Conservation (phyloP, 1,140 invertebrate genomes). For the Panulirus ornatus region DNA sequence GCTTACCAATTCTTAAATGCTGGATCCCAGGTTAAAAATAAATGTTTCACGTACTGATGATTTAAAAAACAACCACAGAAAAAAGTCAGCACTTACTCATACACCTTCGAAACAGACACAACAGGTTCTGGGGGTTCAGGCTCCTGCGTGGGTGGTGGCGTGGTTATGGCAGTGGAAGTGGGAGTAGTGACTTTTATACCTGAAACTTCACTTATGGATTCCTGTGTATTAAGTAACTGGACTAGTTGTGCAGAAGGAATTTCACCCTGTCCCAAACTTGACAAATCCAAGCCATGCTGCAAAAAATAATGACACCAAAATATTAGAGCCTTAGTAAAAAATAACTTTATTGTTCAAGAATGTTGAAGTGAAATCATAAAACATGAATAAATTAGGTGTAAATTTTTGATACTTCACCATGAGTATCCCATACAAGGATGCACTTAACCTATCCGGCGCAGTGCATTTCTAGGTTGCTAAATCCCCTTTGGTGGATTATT, state of each 20-base stretch:
- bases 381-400: too few species aligned
- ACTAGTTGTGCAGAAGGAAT: conserved; percentile 60
- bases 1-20: background rate
- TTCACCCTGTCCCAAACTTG: conserved; percentile 47
- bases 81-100: conserved; percentile 41
- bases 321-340: too few species aligned
- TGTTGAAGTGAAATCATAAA: too few species aligned
- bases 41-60: background rate
- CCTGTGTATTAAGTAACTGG: conserved; percentile 53
- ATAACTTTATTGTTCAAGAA: too few species aligned
- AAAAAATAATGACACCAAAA: conserved; percentile 1
- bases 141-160: background rate
- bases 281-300: conserved; percentile 54
- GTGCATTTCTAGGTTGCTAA: too few species aligned
- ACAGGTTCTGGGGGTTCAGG: conserved; percentile 34
- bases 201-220: conserved; percentile 38
- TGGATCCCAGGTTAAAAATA: background rate
- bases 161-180: background rate
- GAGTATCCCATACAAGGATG: too few species aligned
- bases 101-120: conserved; percentile 42
- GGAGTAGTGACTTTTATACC: conserved; percentile 1
- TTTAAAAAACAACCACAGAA: background rate
- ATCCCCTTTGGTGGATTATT: too few species aligned
- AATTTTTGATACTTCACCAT: too few species aligned
- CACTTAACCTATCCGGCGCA: too few species aligned